Base-by-base conservation (phyloP, 2,113 vertebrate genomes). In the Scartelaos histophorus region DNA sequence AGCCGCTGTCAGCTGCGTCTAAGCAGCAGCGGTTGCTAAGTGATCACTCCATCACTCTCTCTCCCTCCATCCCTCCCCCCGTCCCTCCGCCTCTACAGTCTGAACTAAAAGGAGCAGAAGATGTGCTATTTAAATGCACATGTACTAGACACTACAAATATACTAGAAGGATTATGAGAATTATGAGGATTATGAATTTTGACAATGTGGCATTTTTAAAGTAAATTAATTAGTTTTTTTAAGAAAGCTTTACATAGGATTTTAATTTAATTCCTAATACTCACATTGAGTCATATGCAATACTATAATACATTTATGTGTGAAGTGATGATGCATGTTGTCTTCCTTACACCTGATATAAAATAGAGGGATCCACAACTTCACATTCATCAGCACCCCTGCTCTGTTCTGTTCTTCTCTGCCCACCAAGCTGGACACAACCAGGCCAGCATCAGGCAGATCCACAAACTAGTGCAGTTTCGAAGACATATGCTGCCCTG, bases 11-110 rank as follows among this genome's bases (percentile, higher is more conserved):
- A 76, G 78, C 80, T 91, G 84, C 86, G 92, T 91, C 88, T 90
- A 82, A 82, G 85, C 84, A 86, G 88, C 94, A 94, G 94, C 88
- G 92, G 93, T 84, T 91, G 93, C 88, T 91, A 92, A 92, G 91
- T 91, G 95, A 89, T 93, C 90, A 92, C 81, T 83, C 76, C 53
- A 60, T 84, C 82, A 0, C 56, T 66, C 78, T 47, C 64, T 61
- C 47, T 25, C n/a, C n/a, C 68, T 62, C 49, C 45, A 53, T 45
- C 61, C 38, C 35, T 61, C 67, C 35, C 70, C 64, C 29, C 29
- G 29, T 61, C 67, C 29, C 72, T 56, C 61, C 67, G 57, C 57
- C 22, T 5, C 71, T 66, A 56, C 66, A 60, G 67, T 38, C 58
- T 66, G 3, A 70, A 53, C 71, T 78, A 82, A 72, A 62, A 16